phyloP scores from a whole-genome alignment of 2,113 vertebrate genomes.

The Ursus arctos region DNA sequence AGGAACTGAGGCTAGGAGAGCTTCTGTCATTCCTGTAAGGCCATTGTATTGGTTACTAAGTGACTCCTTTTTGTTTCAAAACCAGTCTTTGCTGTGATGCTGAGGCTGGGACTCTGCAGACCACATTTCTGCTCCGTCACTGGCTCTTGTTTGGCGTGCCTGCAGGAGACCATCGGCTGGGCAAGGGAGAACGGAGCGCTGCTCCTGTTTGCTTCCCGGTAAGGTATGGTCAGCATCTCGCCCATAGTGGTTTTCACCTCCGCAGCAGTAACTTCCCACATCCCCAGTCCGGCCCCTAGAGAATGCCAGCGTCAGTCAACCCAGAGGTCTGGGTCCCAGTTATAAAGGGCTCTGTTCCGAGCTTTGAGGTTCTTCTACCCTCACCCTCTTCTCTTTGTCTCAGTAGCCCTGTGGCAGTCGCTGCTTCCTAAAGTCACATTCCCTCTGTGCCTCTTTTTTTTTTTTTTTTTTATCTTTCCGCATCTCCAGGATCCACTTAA shows the following conservation, averaged over 20 bases:
- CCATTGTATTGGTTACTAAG: background rate
- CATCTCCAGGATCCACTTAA: background rate
- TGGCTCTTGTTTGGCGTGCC: background rate
- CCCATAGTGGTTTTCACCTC: background rate
- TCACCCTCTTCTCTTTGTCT: background rate
- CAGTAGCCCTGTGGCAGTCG: rapidly evolving
- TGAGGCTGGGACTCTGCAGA: background rate
- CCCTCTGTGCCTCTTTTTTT: background rate
- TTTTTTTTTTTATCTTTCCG: background rate
- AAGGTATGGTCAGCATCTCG: background rate
- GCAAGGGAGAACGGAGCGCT: too few relatives aligned
- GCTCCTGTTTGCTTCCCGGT: background rate
- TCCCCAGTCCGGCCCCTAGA: background rate
- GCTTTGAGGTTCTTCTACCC: background rate
- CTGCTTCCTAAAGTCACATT: background rate
- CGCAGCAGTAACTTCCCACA: background rate
- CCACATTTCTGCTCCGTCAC: background rate
- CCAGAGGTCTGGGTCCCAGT: background rate
- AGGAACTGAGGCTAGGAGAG: background rate
- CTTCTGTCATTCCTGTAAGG: background rate
- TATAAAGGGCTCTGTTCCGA: rapidly evolving
- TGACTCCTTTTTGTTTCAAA: background rate
- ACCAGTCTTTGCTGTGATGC: background rate
- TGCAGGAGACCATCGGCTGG: background rate
- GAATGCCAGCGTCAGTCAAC: background rate